These are phyloP conservation scores for Tolypeutes matacus DNA, from an alignment of 2,797 vertebrate genomes.

Conservation along the genomic window DNA sequence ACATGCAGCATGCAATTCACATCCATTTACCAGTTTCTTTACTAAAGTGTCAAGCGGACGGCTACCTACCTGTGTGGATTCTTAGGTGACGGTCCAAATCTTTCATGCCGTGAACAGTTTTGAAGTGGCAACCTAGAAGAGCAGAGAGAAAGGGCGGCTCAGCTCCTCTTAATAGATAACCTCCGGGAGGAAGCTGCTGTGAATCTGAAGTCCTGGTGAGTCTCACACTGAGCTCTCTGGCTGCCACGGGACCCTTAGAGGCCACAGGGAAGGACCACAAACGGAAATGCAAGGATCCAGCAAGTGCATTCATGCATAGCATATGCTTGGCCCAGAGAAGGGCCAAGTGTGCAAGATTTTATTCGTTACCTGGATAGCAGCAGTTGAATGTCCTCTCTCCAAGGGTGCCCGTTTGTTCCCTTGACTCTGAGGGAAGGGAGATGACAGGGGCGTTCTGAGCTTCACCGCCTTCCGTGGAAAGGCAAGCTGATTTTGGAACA, in stretches of 20 bases:
- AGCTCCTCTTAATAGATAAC: not conserved
- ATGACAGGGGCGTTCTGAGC: not conserved
- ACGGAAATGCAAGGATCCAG: accelerated
- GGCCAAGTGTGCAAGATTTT: accelerated
- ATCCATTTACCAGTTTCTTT: accelerated
- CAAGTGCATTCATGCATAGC: accelerated
- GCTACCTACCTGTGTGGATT: slow-evolving; percentile 94
- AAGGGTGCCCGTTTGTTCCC: slow-evolving; percentile 43
- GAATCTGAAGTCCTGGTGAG: not conserved
- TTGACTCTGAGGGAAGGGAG: not conserved
- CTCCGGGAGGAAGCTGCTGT: not conserved
- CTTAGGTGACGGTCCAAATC: slow-evolving; percentile 97
- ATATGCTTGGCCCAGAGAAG: accelerated
- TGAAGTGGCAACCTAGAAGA: slow-evolving; percentile 95
- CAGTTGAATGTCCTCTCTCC: slow-evolving; percentile 80
- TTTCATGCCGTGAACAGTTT: slow-evolving; percentile 98
- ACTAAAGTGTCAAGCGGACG: accelerated
- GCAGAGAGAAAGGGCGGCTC: not conserved
- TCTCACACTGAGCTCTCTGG: accelerated
- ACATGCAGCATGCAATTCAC: accelerated
- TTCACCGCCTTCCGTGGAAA: not conserved
- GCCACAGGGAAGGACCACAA: not conserved
- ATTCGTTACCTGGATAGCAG: slow-evolving; percentile 78
- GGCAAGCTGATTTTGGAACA: not conserved
- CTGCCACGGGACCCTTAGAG: accelerated